Percentiles rank a stretch among this genome's conserved stretches.
Conservation (phyloP, 2,888 invertebrate genomes). For the Pyrrhopygopsis socrates region DNA sequence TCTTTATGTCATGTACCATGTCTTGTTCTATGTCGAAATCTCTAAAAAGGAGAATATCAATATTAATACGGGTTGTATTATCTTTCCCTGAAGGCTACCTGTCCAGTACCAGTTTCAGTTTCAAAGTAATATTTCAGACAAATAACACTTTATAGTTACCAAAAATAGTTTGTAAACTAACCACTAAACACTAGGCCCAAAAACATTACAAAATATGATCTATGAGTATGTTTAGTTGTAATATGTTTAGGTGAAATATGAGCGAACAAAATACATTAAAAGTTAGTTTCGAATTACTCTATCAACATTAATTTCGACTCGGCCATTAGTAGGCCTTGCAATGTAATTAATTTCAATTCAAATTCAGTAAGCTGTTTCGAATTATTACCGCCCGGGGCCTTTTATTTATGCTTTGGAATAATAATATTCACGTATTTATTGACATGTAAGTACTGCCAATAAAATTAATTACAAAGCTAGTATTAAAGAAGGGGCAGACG, state of each 20-base stretch:
- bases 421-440: conserved; percentile 2
- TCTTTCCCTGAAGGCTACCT: too few species aligned
- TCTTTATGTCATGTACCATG: too few species aligned
- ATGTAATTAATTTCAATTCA: conserved; percentile 90
- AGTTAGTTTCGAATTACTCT: conserved; percentile 89
- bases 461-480: not conserved
- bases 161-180: conserved; percentile 8
- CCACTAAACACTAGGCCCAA: conserved; percentile 12
- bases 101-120: too few species aligned
- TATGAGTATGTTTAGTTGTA: conserved; percentile 72
- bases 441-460: not conserved
- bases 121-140: not conserved
- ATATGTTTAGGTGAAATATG: conserved; percentile 79
- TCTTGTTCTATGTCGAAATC: too few species aligned
- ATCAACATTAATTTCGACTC: conserved; percentile 89
- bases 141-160: not conserved
- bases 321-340: conserved; percentile 89
- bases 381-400: conserved; percentile 29
- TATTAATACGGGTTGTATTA: too few species aligned
- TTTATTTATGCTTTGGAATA: conserved; percentile 26
- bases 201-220: conserved; percentile 28
- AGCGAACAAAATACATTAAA: conserved; percentile 88
- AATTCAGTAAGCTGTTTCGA: conserved; percentile 51
- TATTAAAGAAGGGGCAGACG: too few species aligned
- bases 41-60: too few species aligned